Percentiles rank a stretch among this genome's conserved stretches.
Conservation (phyloP, 2,113 vertebrate species). For the Takifugu bimaculatus region DNA sequence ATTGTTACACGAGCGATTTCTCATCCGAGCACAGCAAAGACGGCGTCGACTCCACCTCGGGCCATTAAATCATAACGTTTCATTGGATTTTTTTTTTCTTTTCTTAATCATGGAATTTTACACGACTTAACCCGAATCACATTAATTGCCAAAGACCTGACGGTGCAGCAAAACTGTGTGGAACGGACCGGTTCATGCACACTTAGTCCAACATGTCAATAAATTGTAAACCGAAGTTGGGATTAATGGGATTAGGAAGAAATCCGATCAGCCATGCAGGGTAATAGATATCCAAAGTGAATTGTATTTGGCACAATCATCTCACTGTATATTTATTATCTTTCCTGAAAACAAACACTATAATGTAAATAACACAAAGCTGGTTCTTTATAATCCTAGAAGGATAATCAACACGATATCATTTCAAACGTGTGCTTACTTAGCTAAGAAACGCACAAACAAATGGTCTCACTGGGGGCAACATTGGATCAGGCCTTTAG, state of each 20-base stretch:
- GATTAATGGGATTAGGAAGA: slow-evolving; percentile 18
- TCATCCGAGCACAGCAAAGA: slow-evolving; percentile 33
- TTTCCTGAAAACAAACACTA: not conserved
- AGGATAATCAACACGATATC: too few species aligned
- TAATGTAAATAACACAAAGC: not conserved
- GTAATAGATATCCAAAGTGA: slow-evolving; percentile 20
- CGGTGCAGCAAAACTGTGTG: slow-evolving; percentile 44
- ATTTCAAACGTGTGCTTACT: too few species aligned
- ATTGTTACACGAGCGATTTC: slow-evolving; percentile 26
- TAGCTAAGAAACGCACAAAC: too few species aligned
- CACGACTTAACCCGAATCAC: slow-evolving; percentile 47
- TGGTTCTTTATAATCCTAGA: too few species aligned
- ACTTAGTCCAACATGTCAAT: slow-evolving; percentile 4
- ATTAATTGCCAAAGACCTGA: slow-evolving; percentile 82
- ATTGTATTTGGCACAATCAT: slow-evolving; percentile 17
- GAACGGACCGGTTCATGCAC: slow-evolving; percentile 16
- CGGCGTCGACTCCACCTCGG: slow-evolving; percentile 19
- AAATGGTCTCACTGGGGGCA: too few species aligned
- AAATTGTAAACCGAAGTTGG: slow-evolving; percentile 7
- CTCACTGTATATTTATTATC: slow-evolving; percentile 1
- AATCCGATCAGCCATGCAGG: slow-evolving; percentile 10
- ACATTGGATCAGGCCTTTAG: too few species aligned
- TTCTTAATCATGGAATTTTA: not conserved
- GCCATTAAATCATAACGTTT: slow-evolving; percentile 17
- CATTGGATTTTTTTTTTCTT: not conserved